Conservation (phyloP, 2,888 invertebrate species). For the Eilema caniola region DNA sequence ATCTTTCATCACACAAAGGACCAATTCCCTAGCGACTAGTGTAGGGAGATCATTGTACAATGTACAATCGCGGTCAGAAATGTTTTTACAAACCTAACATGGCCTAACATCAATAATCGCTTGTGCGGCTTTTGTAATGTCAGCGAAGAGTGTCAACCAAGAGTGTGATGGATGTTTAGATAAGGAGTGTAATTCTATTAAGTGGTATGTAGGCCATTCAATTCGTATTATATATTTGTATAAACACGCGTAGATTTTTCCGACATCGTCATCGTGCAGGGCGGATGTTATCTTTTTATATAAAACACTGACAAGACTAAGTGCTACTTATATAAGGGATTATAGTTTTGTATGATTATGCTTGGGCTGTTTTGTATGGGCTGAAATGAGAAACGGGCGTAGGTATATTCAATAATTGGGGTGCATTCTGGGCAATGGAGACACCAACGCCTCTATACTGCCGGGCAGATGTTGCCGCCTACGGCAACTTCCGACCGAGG, state of each 20-base stretch:
- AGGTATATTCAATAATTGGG: too few species aligned
- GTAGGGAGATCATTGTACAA: constrained; percentile 10
- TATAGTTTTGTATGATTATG: too few species aligned
- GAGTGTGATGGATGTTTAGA: neutral
- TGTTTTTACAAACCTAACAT: neutral
- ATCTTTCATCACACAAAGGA: constrained; percentile 7
- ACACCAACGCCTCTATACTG: too few species aligned
- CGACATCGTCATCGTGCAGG: neutral
- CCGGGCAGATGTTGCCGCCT: too few species aligned
- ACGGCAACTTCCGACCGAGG: too few species aligned
- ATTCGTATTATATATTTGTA: neutral
- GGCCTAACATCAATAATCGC: neutral
- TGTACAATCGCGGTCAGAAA: constrained; percentile 8
- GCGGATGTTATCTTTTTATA: neutral
- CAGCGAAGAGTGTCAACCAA: neutral
- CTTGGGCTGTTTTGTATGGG: too few species aligned
- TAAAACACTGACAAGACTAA: neutral
- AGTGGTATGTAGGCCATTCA: neutral
- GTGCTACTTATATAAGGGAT: neutral
- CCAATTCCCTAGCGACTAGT: constrained; percentile 10
- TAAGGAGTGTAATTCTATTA: constrained; percentile 1
- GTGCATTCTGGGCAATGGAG: too few species aligned
- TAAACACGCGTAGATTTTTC: neutral
- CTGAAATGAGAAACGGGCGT: too few species aligned
- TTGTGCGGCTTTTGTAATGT: neutral